Conservation (phyloP, 2,113 vertebrate species). For the Blennius ocellaris region DNA sequence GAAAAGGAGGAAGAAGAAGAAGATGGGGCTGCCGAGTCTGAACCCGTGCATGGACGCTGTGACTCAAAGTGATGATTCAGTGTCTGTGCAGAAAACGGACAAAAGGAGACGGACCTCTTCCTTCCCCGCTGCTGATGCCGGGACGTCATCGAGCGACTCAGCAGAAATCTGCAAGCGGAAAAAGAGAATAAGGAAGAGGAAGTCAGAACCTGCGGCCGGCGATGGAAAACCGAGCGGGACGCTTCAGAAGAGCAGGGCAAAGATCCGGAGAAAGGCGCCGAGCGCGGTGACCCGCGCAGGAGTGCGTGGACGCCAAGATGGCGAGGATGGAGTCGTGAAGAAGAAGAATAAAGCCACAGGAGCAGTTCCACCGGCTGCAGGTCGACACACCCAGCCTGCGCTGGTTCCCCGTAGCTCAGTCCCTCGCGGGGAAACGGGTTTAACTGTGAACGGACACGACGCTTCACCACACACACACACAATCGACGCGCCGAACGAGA, state of each 20-base stretch:
- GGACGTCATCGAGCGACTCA: slow-evolving; percentile 29
- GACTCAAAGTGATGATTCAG: slow-evolving; percentile 6
- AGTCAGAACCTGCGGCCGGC: neutral
- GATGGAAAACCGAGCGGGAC: neutral
- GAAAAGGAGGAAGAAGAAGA: slow-evolving; percentile 7
- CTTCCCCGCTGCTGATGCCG: slow-evolving; percentile 60
- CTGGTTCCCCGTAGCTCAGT: too few species aligned
- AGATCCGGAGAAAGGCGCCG: neutral
- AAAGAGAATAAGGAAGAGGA: slow-evolving; percentile 44
- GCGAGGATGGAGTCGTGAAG: neutral
- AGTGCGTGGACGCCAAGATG: neutral
- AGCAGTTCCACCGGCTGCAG: neutral
- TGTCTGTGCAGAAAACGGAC: slow-evolving; percentile 37
- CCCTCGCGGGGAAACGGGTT: neutral
- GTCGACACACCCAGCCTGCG: neutral
- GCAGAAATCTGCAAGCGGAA: slow-evolving; percentile 40
- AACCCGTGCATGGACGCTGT: neutral
- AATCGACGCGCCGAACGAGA: too few species aligned
- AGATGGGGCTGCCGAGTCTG: neutral
- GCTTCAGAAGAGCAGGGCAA: neutral
- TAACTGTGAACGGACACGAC: neutral
- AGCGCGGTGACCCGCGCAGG: neutral
- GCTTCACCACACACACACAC: too few species aligned
- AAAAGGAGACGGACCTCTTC: slow-evolving; percentile 34
- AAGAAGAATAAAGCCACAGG: neutral